Conservation (phyloP, 2,888 invertebrate genomes). For the Trimorus sp. region DNA sequence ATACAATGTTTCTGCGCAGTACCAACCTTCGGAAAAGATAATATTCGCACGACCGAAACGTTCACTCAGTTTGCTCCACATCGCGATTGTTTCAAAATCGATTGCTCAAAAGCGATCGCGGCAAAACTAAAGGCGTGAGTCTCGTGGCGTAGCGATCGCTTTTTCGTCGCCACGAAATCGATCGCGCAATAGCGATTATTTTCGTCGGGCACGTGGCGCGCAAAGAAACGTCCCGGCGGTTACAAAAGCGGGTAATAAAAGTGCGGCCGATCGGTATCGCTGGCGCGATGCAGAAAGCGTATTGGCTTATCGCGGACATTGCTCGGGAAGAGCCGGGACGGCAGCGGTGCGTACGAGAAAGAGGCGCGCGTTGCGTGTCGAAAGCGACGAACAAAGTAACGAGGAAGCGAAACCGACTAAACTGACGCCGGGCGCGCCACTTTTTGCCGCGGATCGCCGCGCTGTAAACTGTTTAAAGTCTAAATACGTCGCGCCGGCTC, state of each 20-base stretch:
- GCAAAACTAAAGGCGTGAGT: no score
- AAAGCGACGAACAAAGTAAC: conserved; percentile 43
- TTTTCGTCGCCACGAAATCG: no score
- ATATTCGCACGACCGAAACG: no score
- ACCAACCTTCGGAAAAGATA: no score
- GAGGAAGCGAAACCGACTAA: conserved; percentile 31
- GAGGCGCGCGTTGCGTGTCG: conserved; percentile 39
- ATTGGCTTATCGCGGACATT: conserved; percentile 47
- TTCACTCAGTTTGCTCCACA: no score
- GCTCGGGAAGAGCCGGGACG: conserved; percentile 22
- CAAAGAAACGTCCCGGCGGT: no score
- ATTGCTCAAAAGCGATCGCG: no score
- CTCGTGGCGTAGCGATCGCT: no score
- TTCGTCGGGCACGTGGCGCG: background rate
- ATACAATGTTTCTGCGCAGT: no score
- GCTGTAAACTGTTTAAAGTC: conserved; percentile 20
- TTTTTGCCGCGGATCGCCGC: conserved; percentile 8
- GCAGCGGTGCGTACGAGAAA: conserved; percentile 33
- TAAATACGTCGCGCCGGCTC: conserved; percentile 5
- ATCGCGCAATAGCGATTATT: no score
- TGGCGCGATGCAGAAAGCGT: conserved; percentile 15
- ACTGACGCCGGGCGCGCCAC: conserved; percentile 19
- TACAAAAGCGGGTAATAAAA: conserved; percentile 23
- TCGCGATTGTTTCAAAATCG: no score
- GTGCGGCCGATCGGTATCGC: conserved; percentile 8